Evolutionary conservation across 2,113 vertebrate species (phyloP), one percentile per base, ranked within the genome.

Genomic region (Pycnonotus jocosus): DNA sequence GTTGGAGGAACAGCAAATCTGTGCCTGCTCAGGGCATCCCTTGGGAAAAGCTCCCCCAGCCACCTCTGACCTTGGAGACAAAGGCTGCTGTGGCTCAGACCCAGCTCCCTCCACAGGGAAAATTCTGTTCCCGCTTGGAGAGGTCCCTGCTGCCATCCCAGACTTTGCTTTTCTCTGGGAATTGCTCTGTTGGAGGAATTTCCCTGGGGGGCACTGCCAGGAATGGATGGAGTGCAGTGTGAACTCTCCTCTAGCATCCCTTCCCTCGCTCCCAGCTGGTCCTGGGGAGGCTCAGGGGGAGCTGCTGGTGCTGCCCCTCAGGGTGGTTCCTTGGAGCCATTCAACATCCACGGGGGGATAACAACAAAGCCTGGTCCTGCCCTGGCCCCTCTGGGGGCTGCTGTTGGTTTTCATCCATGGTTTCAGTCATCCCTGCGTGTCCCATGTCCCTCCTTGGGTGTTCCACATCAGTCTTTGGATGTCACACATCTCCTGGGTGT

Each of bases 91-190:
- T 13, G 51, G 2, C 37, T 13, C 9, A 7, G 48, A 23, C 18
- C 12, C 7, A 33, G 2, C n/a, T 25, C n/a, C 24, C 17, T 64
- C 19, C 48, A 22, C 9, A 6, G 53, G 15, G 38, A 45, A 15
- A 42, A 17, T 5, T 1, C 61, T 40, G 38, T 11, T 20, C 33
- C 44, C 1, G 0, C 8, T 6, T 15, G 22, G 17, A 30, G 64
- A 48, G 40, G 48, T 2, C 5, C 16, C 44, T 4, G 15, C 1
- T 15, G 18, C 17, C 38, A 45, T 17, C 28, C 37, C 47, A 60
- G 38, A 2, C 45, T 15, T 33, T 60, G 22, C 20, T 22, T 23
- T 48, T 69, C 44, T 57, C 18, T 35, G 31, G 15, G 54, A 24
- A 6, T 2, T 33, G 38, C 44, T 10, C 58, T 57, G 3, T 8